Conservation (phyloP, 2,797 vertebrate species). For the Sciurus carolinensis region DNA sequence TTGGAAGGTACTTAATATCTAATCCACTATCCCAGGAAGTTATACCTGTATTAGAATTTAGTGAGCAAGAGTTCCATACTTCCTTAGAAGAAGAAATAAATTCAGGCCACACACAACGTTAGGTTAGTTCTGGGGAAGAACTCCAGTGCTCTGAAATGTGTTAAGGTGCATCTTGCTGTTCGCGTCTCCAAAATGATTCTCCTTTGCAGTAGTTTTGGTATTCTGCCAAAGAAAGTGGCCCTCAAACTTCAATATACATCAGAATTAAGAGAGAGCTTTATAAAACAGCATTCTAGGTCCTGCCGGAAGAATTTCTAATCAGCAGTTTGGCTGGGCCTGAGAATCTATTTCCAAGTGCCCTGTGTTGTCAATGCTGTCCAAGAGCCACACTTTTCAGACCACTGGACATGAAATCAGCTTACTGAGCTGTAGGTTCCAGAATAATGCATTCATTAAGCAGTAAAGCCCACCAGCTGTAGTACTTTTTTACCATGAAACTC, state of each 20-base stretch:
- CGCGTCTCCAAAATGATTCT: background rate
- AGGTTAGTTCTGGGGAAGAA: background rate
- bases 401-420: background rate
- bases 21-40: background rate
- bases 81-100: background rate
- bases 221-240: constrained; percentile 13
- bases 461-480: background rate
- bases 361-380: too few species aligned
- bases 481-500: background rate
- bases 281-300: background rate
- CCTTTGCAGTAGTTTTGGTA: background rate
- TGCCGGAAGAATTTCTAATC: background rate
- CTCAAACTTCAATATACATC: background rate
- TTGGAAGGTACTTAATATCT: background rate
- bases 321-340: background rate
- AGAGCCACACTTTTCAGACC: background rate
- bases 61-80: background rate
- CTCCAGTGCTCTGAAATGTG: background rate
- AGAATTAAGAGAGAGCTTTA: background rate
- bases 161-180: background rate
- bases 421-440: background rate
- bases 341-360: background rate
- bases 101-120: background rate
- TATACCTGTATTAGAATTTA: background rate
- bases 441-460: background rate